Percentiles rank a stretch among this genome's conserved stretches.
phyloP scores from a whole-genome alignment of 1,140 invertebrate species.

The Bombus balteatus region DNA sequence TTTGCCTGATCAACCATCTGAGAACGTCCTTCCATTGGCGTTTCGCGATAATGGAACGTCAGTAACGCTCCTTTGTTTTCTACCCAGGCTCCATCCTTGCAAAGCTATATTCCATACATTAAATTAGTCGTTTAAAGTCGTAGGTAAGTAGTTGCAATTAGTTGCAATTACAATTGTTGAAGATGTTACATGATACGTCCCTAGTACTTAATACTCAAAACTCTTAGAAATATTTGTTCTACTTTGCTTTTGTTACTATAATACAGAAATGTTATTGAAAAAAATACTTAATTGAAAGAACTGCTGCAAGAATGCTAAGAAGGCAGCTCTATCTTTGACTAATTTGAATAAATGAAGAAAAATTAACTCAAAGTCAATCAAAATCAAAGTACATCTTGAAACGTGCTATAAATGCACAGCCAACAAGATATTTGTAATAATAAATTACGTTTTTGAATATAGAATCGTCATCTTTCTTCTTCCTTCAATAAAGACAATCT shows the following conservation, averaged over 20 bases:
- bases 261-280: background rate
- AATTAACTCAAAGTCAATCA: too few relatives aligned
- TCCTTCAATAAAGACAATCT: too few relatives aligned
- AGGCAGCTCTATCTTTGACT: too few relatives aligned
- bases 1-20: conserved; percentile 87
- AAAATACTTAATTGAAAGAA: background rate
- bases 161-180: too few relatives aligned
- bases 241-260: background rate
- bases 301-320: background rate
- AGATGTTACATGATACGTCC: background rate
- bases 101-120: conserved; percentile 83
- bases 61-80: conserved; percentile 94
- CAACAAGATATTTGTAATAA: too few relatives aligned
- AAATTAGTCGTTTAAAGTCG: background rate
- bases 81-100: conserved; percentile 94
- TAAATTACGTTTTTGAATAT: too few relatives aligned
- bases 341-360: too few relatives aligned
- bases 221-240: background rate
- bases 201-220: background rate
- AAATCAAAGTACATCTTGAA: too few relatives aligned
- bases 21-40: conserved; percentile 86
- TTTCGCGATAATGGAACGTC: conserved; percentile 95
- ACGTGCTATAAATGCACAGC: too few relatives aligned
- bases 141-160: too few relatives aligned
- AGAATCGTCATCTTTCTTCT: too few relatives aligned